Conservation (phyloP, 2,797 vertebrate species). For the Eleutherodactylus coqui region DNA sequence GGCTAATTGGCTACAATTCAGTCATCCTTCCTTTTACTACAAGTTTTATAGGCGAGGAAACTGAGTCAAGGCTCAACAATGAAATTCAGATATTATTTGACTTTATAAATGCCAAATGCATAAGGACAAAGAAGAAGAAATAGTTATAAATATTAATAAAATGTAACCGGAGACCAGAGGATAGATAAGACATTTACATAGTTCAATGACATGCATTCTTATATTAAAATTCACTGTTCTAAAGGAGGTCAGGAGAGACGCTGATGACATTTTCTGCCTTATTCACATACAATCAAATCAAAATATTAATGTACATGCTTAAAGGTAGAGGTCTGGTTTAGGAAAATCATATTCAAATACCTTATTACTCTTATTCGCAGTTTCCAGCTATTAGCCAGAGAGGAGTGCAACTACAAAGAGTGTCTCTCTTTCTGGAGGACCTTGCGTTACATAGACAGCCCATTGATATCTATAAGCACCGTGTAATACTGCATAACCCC, state of each 20-base stretch:
- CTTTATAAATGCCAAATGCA: slow-evolving; percentile 33
- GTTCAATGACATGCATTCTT: not conserved
- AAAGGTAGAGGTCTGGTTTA: not conserved
- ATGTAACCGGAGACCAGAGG: not conserved
- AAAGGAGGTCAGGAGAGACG: not conserved
- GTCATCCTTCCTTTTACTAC: not conserved
- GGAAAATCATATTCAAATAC: not conserved
- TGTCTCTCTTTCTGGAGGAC: not conserved
- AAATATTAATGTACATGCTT: not conserved
- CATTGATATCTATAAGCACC: too few species aligned
- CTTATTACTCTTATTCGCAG: not conserved
- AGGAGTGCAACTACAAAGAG: not conserved
- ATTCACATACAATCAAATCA: not conserved
- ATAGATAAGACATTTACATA: slow-evolving; percentile 37
- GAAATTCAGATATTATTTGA: slow-evolving; percentile 19
- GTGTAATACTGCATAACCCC: too few species aligned
- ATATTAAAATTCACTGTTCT: slow-evolving; percentile 10
- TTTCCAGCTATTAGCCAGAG: not conserved
- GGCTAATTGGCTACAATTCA: slow-evolving; percentile 18
- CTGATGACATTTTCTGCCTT: not conserved
- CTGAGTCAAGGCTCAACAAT: not conserved
- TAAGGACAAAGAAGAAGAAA: not conserved
- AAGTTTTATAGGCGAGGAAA: not conserved
- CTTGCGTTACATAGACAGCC: not conserved
- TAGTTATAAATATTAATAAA: slow-evolving; percentile 41